Evolutionary conservation across 2,797 vertebrate species (phyloP).

Genomic region (Phataginus tetradactyla): DNA sequence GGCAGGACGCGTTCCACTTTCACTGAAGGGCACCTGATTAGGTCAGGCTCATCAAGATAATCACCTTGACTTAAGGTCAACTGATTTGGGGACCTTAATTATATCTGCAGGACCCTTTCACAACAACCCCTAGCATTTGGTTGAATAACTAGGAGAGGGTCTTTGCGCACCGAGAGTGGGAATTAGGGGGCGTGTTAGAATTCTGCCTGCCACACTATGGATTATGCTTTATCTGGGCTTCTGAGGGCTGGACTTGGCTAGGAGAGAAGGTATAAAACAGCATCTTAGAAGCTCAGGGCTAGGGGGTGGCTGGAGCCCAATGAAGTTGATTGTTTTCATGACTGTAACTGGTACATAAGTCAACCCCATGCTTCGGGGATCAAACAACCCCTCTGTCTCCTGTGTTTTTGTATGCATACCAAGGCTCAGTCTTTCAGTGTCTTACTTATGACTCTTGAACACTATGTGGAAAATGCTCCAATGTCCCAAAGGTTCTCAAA

Average conservation of each 20-base stretch:
- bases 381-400: not conserved
- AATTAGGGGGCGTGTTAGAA: not conserved
- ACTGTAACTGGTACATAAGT: not conserved
- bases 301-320: not conserved
- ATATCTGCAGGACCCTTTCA: not conserved
- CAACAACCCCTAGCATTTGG: not conserved
- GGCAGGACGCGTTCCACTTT: not conserved
- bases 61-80: not conserved
- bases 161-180: not conserved
- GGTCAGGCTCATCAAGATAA: not conserved
- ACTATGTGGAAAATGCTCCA: not conserved
- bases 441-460: not conserved
- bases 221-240: not conserved
- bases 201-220: not conserved
- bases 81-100: not conserved
- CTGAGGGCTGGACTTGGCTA: not conserved
- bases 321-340: not conserved
- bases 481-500: not conserved
- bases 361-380: not conserved
- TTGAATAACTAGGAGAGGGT: not conserved
- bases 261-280: not conserved
- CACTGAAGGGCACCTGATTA: not conserved
- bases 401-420: not conserved
- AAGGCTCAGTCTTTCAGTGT: not conserved
- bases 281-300: not conserved